phyloP scores from a whole-genome alignment of 2,888 invertebrate genomes.

The Nasonia oneida region DNA sequence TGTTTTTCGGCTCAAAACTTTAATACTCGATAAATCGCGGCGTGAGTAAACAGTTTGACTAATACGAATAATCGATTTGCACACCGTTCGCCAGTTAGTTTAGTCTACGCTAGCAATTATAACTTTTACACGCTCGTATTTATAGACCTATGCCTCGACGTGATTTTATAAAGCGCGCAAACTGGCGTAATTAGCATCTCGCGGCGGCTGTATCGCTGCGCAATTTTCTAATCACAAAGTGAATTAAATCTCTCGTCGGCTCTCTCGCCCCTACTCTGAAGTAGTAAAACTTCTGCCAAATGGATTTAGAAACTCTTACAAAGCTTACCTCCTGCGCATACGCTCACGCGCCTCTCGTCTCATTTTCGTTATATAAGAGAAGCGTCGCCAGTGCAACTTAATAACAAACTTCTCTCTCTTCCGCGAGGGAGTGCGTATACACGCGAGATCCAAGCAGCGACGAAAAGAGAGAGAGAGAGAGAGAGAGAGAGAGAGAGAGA shows the following conservation, averaged over 20 bases:
- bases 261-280: background rate
- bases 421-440: background rate
- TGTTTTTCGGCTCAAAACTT: slow-evolving; percentile 18
- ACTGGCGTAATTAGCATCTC: background rate
- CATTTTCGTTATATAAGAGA: background rate
- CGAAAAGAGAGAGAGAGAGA: slow-evolving; percentile 7
- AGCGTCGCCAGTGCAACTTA: slow-evolving; percentile 34
- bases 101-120: slow-evolving; percentile 55
- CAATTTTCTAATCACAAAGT: no score
- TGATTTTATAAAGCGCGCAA: background rate
- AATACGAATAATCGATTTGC: slow-evolving; percentile 19
- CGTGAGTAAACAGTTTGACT: slow-evolving; percentile 28
- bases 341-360: background rate
- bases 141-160: slow-evolving; percentile 24
- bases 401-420: slow-evolving; percentile 56
- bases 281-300: background rate
- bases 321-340: background rate
- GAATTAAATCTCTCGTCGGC: no score
- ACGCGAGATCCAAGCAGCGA: background rate
- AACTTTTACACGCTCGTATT: slow-evolving; percentile 42
- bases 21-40: slow-evolving; percentile 38
- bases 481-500: background rate
- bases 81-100: slow-evolving; percentile 36
- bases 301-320: background rate
- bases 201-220: no score